Base-by-base conservation (phyloP, 2,888 invertebrate species). In the Diarsia mendica region DNA sequence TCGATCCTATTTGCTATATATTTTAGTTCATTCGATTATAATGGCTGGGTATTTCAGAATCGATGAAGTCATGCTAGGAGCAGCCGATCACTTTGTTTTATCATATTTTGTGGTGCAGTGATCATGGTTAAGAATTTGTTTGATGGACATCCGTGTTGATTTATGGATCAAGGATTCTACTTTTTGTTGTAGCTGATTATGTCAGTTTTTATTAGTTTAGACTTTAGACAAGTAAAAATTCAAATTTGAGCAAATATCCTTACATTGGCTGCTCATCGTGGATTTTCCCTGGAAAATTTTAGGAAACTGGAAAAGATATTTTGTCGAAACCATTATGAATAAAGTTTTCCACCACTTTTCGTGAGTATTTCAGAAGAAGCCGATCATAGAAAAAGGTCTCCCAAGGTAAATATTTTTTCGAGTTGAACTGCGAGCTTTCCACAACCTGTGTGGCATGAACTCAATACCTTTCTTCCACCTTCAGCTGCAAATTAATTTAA, bases 1-100 rank as follows among this genome's bases (percentile, higher is more conserved):
- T 90, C 88, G 86, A 90, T 89, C 87, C 83, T 91, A 89, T 91
- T 93, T 89, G 83, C 82, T 85, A 88, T 88, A 87, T 87, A 89
- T 87, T 85, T 80, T 88, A 88, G 83, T 85, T 78, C 72, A 84
- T 84, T 83, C 72, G 67, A 79, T 82, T 77, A 79, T 75, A 80
- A 83, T 82, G 69, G 68, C 46, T 87, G 87, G 82, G 84, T 87
- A 88, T 89, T 86, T 85, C 80, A 80, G 69, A 75, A 68, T n/a
- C 60, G 82, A 84, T 86, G 79, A 87, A 73, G 74, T 87, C 81
- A 83, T 85, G 23, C 61, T 68, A 33, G 63, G 23, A 68, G 53
- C 53, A 49, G 49, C 58, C 66, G 20, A 83, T 64, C 67, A 78
- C 51, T 85, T 85, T 84, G 67, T 70, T 71, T 78, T 68, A 68